These are phyloP conservation scores for Gila robusta DNA, from an alignment of 2,797 vertebrate genomes.

Conservation along the genomic window DNA sequence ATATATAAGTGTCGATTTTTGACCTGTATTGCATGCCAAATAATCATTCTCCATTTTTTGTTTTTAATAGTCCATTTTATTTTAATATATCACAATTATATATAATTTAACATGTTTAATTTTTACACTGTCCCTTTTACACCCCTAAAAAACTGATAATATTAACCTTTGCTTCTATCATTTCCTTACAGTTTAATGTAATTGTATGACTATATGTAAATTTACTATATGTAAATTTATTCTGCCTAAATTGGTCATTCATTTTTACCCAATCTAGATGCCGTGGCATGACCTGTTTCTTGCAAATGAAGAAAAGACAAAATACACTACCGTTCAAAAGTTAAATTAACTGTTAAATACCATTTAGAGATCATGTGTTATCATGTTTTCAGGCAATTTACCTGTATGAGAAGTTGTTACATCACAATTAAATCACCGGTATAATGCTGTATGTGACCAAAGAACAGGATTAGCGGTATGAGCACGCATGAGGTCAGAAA, in stretches of 20 bases:
- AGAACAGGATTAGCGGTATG: not conserved
- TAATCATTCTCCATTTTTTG: not conserved
- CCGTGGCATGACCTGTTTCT: not conserved
- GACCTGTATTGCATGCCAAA: not conserved
- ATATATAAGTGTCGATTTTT: not conserved
- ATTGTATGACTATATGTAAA: not conserved
- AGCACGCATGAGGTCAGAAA: not conserved
- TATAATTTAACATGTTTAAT: not conserved
- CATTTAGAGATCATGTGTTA: too few species aligned
- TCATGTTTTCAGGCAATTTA: not conserved
- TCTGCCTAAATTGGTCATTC: not conserved
- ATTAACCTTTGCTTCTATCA: not conserved
- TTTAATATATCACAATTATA: not conserved
- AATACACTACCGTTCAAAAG: too few species aligned
- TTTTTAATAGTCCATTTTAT: not conserved
- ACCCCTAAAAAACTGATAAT: too few species aligned
- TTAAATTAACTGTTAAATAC: too few species aligned
- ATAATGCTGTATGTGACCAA: not conserved
- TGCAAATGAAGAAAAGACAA: not conserved
- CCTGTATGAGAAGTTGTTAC: not conserved
- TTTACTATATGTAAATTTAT: not conserved
- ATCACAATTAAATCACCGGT: not conserved
- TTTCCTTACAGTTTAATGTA: not conserved
- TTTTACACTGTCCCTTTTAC: not conserved
- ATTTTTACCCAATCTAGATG: too few species aligned